These are phyloP conservation scores for Rhinopomastus cyanomelas DNA, from an alignment of 2,113 vertebrate genomes.

Conservation along the genomic window DNA sequence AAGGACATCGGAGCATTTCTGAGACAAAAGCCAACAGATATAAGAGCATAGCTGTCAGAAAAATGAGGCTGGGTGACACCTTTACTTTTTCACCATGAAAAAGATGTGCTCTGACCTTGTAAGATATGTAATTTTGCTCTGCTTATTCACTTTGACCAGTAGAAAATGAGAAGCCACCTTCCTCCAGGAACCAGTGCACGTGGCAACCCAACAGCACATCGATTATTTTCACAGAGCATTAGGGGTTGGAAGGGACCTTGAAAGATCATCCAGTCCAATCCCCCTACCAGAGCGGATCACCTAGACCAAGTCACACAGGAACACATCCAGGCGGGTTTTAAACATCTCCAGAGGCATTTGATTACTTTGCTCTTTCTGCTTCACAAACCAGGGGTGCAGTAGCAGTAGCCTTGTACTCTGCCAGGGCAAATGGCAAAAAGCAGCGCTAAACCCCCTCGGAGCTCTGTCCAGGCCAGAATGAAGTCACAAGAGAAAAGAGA, in stretches of 20 bases:
- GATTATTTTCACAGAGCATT: too few species aligned
- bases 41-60: not conserved
- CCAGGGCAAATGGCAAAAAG: not conserved
- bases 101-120: not conserved
- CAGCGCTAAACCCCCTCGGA: rapidly evolving
- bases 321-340: too few species aligned
- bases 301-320: too few species aligned
- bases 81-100: not conserved
- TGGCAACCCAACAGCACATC: rapidly evolving
- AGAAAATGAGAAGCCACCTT: not conserved
- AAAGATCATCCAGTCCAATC: too few species aligned
- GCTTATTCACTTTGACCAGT: not conserved
- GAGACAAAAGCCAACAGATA: not conserved
- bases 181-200: not conserved
- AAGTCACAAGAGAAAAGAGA: not conserved
- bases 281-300: too few species aligned
- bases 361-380: not conserved
- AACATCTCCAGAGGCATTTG: too few species aligned
- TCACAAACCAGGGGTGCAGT: rapidly evolving
- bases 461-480: not conserved
- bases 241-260: too few species aligned
- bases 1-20: not conserved
- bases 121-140: not conserved
- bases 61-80: not conserved
- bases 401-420: not conserved